Evolutionary conservation across 1,140 invertebrate species (phyloP), one percentile per base, ranked within the genome.

Genomic region (Cydia fagiglandana): DNA sequence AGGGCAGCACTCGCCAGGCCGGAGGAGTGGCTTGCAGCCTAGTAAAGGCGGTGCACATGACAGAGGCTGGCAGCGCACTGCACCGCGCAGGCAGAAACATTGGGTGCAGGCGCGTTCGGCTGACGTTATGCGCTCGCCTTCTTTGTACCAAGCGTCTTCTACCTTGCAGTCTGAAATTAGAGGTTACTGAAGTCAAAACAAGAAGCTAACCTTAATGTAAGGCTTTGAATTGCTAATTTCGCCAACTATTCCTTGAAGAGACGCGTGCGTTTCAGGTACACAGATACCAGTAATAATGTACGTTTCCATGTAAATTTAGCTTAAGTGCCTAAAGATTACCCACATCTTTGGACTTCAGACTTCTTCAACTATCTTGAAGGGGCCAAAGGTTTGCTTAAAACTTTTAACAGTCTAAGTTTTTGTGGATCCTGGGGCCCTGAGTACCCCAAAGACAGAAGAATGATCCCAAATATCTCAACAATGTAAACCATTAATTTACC

Each of bases 81-180:
- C 91, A 1, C 96, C 96, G 75, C 95, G 94, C 75, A 97, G 94
- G 88, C 97, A 98, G 91, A 97, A 97, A 89, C 97, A 98, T 78
- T 96, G 96, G 83, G 96, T 95, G 87, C 96, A 97, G 9, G 94
- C 90, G 56, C 89, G 87, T 17, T 81, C 79, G 24, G 95, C 93
- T 30, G 94, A 92, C 5, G 94, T 91, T n/a, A 97, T 95, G 89
- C 96, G 95, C 77, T 96, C 95, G 2, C 97, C 97, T 89, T 97
- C 96, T 28, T 93, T 86, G 80, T 96, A 95, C 80, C 94, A 91
- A 24, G 91, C 92, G 1, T 94, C 93, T 28, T 95, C 94, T 1
- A 96, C 94, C 53, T 94, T 87, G 88, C 97, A 97, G 76, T 96
- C 96, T 95, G 86, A 81, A 92, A 88, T 73, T 0, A 41, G 30